Base-by-base conservation (phyloP, 2,113 vertebrate species). In the Thamnaconus septentrionalis region DNA sequence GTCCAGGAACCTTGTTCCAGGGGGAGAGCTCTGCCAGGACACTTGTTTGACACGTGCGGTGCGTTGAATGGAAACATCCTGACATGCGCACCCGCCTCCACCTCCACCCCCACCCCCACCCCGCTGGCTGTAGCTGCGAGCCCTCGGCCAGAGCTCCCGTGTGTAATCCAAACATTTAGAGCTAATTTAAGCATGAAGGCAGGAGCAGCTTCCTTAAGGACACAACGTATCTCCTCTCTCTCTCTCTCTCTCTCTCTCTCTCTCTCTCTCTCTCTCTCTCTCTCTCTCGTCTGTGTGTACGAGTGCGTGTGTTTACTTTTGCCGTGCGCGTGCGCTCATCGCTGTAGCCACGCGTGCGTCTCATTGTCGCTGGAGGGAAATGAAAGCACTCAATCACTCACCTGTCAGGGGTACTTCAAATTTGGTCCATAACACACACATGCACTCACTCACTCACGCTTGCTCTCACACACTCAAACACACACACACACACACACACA, bases 141-240 rank as follows among this genome's bases (percentile, higher is more conserved):
- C 89, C 85, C 90, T 89, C 73, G 80, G 85, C 82, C 80, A 88
- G 87, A 88, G 86, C 88, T 90, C 87, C 88, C 85, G 80, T 75
- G 84, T 88, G 89, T 89, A 91, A 90, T 88, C 89, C 89, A 90
- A 90, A 91, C 89, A 91, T 90, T 90, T 88, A 84, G 87, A 87
- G 90, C 91, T 92, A 89, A 92, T 92, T 91, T 91, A 86, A 90
- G 88, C 87, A 83, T 81, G 76, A 83, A 88, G 82, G 83, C 84
- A 88, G 86, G 78, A 86, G 88, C 82, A 81, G 80, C 80, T 87
- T 89, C 89, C 90, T 90, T 90, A 84, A 89, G 88, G 86, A 89
- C 90, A 84, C 85, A 85, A 79, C 85, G 81, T 56, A 62, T 54
- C 41, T 42, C 53, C 49, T 43, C 51, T 59, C 47, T 47, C 50